Evolutionary conservation across 2,113 vertebrate species (phyloP).

Genomic region (Cygnus atratus): DNA sequence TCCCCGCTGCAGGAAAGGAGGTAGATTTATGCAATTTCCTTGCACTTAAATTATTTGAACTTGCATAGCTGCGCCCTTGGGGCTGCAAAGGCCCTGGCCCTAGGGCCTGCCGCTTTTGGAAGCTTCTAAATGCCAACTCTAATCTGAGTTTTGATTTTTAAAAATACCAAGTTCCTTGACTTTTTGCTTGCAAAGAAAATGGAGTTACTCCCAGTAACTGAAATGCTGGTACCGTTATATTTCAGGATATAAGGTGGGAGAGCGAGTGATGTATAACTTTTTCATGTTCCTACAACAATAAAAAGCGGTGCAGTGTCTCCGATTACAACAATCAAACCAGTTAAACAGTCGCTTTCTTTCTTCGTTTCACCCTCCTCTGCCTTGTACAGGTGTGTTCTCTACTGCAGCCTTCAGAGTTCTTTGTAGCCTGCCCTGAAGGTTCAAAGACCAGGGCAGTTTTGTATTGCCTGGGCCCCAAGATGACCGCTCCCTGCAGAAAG

Average conservation of each 20-base stretch:
- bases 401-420: neutral
- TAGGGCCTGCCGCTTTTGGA: slow-evolving; percentile 4
- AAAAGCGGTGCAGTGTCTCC: neutral
- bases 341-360: neutral
- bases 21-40: slow-evolving; percentile 1
- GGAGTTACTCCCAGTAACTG: neutral
- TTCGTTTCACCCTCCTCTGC: neutral
- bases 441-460: neutral
- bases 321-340: neutral
- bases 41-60: slow-evolving; percentile 34
- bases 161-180: neutral
- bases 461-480: rapidly evolving
- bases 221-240: neutral
- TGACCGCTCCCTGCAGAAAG: neutral
- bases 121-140: slow-evolving; percentile 20
- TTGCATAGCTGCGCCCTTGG: neutral
- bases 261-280: neutral
- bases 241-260: neutral
- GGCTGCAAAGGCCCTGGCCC: neutral
- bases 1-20: neutral
- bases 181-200: slow-evolving; percentile 17
- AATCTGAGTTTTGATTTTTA: slow-evolving; percentile 7
- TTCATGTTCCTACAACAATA: neutral
- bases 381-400: neutral
- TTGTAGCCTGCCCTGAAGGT: neutral